Base-by-base conservation (phyloP, 92 coral and sea anemone genomes). In the Hydrozoanthus gracilis region DNA sequence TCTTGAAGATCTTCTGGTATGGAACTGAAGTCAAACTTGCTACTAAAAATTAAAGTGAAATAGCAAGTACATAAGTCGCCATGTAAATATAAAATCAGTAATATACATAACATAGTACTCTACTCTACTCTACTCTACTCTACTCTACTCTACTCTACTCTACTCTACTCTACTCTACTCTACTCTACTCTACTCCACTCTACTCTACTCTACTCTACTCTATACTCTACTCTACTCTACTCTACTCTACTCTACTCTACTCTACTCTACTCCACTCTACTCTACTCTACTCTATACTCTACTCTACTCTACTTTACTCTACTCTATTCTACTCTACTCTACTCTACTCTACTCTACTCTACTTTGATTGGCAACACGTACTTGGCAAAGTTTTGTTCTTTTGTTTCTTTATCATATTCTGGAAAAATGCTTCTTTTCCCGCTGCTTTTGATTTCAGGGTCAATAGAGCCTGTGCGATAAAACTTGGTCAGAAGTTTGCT, bases 401-500 rank as follows among this genome's bases (percentile, higher is more conserved):
- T 76, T 5, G 8, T 16, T 8, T 51, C 45, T n/a, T 76, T 64
- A 10, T 76, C 80, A 51, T 20, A 9, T 20, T 12, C 17, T 14
- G 65, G 58, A 8, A 52, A 20, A 9, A 14, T 16, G 47, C 12
- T 76, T 51, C 47, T 76, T 76, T 76, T 76, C 2, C 80, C 80
- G 39, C 18, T 76, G 18, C 39, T 6, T 76, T 76, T 76, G 35
- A 55, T 76, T 44, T 76, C 80, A 11, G 80, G 80, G 48, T 76
- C 80, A 76, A 76, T 76, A 27, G 80, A 76, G 35, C 80, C 80
- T 76, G 80, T 76, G 65, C 80, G 80, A 16, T 76, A 76, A 51
- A 76, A 76, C 65, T 76, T 76, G 9, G 80, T 76, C 44, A 76
- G 46, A 3, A 76, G 80, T 76, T 76, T 76, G 64, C 80, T 76